Evolutionary conservation across 2,113 vertebrate genomes (phyloP).

Genomic region (Lycocorax pyrrhopterus): DNA sequence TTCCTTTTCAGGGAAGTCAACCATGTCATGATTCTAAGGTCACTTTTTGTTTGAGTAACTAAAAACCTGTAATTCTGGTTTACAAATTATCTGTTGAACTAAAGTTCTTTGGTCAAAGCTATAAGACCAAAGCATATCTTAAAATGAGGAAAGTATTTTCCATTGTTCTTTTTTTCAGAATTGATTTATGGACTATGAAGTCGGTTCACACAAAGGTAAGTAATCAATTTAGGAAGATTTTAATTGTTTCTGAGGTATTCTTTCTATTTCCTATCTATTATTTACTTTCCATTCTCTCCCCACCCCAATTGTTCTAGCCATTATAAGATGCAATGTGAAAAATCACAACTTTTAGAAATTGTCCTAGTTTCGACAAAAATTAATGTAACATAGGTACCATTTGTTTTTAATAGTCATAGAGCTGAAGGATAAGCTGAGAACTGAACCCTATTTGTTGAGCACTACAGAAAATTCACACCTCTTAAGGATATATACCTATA

Average conservation of each 20-base stretch:
- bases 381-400: not conserved
- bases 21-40: constrained; percentile 21
- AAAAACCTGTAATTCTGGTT: constrained; percentile 37
- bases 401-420: not conserved
- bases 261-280: not conserved
- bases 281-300: not conserved
- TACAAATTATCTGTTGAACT: constrained; percentile 51
- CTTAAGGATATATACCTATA: not conserved
- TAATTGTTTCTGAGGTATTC: not conserved
- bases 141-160: constrained; percentile 14
- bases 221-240: not conserved
- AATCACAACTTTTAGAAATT: not conserved
- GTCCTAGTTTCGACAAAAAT: not conserved
- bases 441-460: not conserved
- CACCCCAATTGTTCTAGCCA: not conserved
- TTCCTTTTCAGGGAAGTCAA: constrained; percentile 25
- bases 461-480: not conserved
- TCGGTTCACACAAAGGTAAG: not conserved
- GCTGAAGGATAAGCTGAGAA: not conserved
- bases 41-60: constrained; percentile 39
- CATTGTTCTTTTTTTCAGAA: not conserved
- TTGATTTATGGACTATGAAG: not conserved
- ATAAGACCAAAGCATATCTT: not conserved
- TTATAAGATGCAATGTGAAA: not conserved
- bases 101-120: constrained; percentile 49